Evolutionary conservation across 2,113 vertebrate species (phyloP), one percentile per base, ranked within the genome.

Genomic region (Bathybates hornii): DNA sequence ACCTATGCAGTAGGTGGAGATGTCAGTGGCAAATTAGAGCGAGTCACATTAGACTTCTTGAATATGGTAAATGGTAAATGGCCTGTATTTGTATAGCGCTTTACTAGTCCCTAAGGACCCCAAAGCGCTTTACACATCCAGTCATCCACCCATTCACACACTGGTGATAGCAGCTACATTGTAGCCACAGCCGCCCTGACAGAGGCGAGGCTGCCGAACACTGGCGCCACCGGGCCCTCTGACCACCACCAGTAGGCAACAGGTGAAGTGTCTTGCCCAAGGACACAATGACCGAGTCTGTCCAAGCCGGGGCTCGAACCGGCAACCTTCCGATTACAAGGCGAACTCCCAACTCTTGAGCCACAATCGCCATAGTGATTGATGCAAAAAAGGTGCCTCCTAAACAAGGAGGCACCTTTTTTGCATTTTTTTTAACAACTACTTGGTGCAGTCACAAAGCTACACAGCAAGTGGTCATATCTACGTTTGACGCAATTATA

Each of bases 251-350:
- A 54, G 53, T 24, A 54, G n/a, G 52, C n/a, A 54, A 21, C 3
- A 0, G 16, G 48, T 52, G 50, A 52, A 52, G 8, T 52, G 19
- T 56, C 53, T 56, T 0, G 0, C 2, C 6, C 21, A 57, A 7
- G 1, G 12, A 27, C 12, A 14, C 54, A 27, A 57, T 0, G 1
- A 57, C 0, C 4, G 0, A 57, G 24, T 8, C 54, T 57, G 2
- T 57, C 24, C 21, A 7, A 56, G 54, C 4, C 0, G 1, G 54
- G 53, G 53, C 6, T 56, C 2, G 0, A 56, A 14, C 6, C 11
- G 1, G 53, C 53, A 27, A 0, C 54, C 12, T 57, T 57, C 24
- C 0, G 2, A 57, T 57, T 57, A 27, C 24, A 27, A 57, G 7
- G 24, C 12, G 1, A 57, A 27, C 12, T 14, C 54, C 54, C 54